Evolutionary conservation across 2,888 invertebrate genomes (phyloP), one percentile per base, ranked within the genome.

Genomic region (Artemia sp.): DNA sequence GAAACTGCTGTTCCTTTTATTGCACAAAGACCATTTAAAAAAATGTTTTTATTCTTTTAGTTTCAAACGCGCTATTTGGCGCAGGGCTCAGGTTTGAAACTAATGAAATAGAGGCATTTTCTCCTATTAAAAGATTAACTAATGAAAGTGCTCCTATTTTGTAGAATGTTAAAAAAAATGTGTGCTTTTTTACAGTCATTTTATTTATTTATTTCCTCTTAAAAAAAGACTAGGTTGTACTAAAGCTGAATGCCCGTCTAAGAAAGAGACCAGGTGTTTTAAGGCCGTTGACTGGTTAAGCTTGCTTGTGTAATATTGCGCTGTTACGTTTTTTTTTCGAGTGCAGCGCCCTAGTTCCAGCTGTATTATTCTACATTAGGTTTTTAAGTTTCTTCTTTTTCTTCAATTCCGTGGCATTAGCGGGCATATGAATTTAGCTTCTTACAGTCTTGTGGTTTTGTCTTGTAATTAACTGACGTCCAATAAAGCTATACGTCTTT

Each of bases 401-500:
- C 24, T 24, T 58, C 24, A 1, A 58, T n/a, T n/a, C 64, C 64
- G 64, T 24, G 11, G 64, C 64, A 58, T 58, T 58, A 58, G 64
- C 64, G 64, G 64, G 64, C 64, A 58, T 58, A 58, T 58, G 64
- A 58, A 58, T 58, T 58, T 58, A 58, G 64, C 64, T 58, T 58
- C 64, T 58, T 58, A 19, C 64, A 58, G 64, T 58, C 64, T 58
- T 58, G 64, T 58, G 64, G 64, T 58, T 74, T 74, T 75, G 74
- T 74, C 74, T 74, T 75, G 75, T 75, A 58, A 58, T 58, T 58
- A 58, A 58, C 64, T 58, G 64, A 58, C 64, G 77, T 77, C 77
- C 76, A 78, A 78, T 77, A 78, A 78, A 78, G 76, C 76, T 77
- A 77, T 77, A 77, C 77, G 77, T 78, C 78, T 76, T 76, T 77